A percentile compares a stretch with the other conserved stretches of the same genome.
phyloP scores from a whole-genome alignment of 2,797 vertebrate genomes.

The Synaphobranchus kaupii region DNA sequence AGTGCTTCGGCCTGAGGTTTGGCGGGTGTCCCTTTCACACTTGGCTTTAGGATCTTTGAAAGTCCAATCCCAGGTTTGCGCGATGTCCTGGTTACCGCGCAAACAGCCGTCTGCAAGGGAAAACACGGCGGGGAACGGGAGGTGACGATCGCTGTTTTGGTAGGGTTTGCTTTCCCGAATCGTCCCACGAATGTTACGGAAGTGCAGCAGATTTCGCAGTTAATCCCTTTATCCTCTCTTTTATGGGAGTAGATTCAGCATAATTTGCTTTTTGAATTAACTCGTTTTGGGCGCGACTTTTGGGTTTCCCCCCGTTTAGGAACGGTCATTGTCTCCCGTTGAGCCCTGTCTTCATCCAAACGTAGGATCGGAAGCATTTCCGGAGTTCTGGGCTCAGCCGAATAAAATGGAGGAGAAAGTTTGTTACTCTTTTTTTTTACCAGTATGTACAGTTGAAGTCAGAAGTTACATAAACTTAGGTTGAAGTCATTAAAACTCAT shows the following conservation, averaged over 20 bases:
- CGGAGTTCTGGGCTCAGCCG: neutral
- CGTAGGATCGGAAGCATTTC: neutral
- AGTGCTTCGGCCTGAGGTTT: conserved; percentile 1
- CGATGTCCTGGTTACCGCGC: conserved; percentile 9
- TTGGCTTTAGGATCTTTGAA: conserved; percentile 33
- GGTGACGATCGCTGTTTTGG: neutral
- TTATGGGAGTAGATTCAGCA: neutral
- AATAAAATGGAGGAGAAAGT: neutral
- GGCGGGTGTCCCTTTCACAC: conserved; percentile 38
- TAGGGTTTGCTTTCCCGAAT: neutral
- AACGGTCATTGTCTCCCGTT: neutral
- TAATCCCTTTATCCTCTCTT: conserved; percentile 4
- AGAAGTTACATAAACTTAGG: no score
- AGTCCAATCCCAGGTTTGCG: conserved; percentile 53
- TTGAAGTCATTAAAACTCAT: no score
- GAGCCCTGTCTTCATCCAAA: neutral
- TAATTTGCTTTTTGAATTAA: neutral
- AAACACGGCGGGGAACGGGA: neutral
- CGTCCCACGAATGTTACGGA: neutral
- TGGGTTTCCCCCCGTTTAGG: neutral
- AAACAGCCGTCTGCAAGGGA: neutral
- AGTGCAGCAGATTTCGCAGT: neutral
- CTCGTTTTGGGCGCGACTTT: neutral
- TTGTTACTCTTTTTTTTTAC: neutral
- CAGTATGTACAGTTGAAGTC: no score